A percentile compares a stretch with the other conserved stretches of the same genome.
phyloP scores from a whole-genome alignment of 37 sponge, comb jelly and placozoan genomes.

The Crambe crambe region DNA sequence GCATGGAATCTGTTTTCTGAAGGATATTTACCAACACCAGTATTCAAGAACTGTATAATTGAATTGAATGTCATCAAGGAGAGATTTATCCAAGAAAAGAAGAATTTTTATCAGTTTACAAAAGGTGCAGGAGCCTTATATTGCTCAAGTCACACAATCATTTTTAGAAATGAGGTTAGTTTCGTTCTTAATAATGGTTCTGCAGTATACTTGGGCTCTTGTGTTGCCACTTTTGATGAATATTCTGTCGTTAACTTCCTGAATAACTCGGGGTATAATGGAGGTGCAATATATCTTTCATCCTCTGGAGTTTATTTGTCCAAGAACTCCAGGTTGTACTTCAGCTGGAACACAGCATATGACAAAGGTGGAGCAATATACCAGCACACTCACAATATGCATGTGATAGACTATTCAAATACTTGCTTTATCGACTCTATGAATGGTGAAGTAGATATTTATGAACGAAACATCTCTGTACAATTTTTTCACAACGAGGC shows the following conservation, averaged over 20 bases:
- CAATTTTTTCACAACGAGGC: not conserved
- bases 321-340: not conserved
- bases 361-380: slow-evolving; percentile 36
- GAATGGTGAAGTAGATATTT: not conserved
- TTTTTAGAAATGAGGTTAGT: too few species aligned
- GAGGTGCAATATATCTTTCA: slow-evolving; percentile 9
- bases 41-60: too few species aligned
- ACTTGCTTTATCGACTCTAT: slow-evolving; percentile 13
- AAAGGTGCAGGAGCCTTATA: too few species aligned
- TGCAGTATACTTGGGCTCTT: too few species aligned
- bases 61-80: too few species aligned
- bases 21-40: too few species aligned
- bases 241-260: not conserved
- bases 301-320: not conserved
- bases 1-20: too few species aligned
- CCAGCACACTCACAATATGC: not conserved
- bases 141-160: too few species aligned
- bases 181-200: too few species aligned
- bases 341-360: not conserved
- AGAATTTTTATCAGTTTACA: too few species aligned
- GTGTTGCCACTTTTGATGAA: not conserved
- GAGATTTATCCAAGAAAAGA: too few species aligned
- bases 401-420: not conserved
- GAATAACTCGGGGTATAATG: slow-evolving; percentile 6
- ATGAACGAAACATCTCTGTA: slow-evolving; percentile 9